Conservation (phyloP, 2,888 invertebrate genomes). For the Eugnorisma glareosa region DNA sequence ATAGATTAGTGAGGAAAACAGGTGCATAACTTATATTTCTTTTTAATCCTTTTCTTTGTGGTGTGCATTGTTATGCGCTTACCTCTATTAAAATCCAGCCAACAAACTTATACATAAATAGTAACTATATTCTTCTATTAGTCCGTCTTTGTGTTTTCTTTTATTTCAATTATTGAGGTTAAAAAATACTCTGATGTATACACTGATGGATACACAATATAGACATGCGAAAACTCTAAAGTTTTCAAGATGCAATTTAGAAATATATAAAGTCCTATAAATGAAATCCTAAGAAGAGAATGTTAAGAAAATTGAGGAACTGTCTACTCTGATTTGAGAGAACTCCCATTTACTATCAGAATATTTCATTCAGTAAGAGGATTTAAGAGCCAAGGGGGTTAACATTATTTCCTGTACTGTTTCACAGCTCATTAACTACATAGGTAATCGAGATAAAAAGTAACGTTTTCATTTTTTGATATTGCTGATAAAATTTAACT, state of each 20-base stretch:
- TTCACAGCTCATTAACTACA: not conserved
- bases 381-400: not conserved
- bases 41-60: not conserved
- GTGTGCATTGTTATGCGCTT: not conserved
- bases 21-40: not conserved
- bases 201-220: not conserved
- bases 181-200: not conserved
- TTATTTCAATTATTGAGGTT: not conserved
- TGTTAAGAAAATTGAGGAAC: not conserved
- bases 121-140: not conserved
- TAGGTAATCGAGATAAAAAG: not conserved
- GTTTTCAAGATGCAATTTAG: not conserved
- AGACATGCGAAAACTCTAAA: no score
- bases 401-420: not conserved
- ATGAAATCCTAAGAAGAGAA: not conserved
- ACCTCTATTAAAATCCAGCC: not conserved
- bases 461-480: not conserved
- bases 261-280: not conserved
- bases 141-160: not conserved
- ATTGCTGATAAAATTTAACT: conserved; percentile 25
- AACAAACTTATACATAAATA: not conserved
- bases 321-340: not conserved
- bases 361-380: not conserved
- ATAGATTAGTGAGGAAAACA: not conserved
- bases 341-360: not conserved